A percentile compares a stretch with the other conserved stretches of the same genome.
Evolutionary conservation across 1,140 invertebrate species (phyloP).

Genomic region (Reticulitermes speratus): DNA sequence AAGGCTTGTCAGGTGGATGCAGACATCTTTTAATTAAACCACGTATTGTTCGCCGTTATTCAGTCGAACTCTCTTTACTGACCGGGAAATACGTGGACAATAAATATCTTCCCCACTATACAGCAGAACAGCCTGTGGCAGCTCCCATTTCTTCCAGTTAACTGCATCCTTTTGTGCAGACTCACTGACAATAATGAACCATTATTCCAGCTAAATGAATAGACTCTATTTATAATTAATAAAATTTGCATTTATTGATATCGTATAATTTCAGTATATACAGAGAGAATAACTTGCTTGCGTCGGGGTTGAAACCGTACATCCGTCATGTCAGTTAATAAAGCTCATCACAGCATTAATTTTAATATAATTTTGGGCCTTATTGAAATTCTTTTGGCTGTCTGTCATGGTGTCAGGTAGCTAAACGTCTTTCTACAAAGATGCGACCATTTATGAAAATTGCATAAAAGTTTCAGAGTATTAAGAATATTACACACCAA

Average conservation of each 20-base stretch:
- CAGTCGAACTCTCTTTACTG: background rate
- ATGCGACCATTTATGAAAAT: background rate
- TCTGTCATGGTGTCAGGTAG: background rate
- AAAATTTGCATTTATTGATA: background rate
- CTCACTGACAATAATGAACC: background rate
- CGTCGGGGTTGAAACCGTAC: background rate
- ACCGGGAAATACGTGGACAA: background rate
- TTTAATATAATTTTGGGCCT: background rate
- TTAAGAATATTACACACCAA: background rate
- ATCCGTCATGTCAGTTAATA: background rate
- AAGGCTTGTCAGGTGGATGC: background rate
- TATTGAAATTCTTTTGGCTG: background rate
- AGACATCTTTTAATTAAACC: background rate
- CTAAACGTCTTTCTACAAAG: background rate
- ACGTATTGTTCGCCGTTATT: background rate
- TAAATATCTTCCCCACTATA: background rate
- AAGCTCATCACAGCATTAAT: background rate
- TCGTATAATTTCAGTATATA: background rate
- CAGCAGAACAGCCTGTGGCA: background rate
- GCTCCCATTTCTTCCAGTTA: background rate
- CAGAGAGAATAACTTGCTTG: background rate
- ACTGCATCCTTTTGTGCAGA: background rate
- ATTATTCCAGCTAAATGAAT: background rate
- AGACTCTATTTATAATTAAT: constrained; percentile 8
- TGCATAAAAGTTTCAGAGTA: background rate